Conservation (phyloP, 2,797 vertebrate species). For the Falco peregrinus region DNA sequence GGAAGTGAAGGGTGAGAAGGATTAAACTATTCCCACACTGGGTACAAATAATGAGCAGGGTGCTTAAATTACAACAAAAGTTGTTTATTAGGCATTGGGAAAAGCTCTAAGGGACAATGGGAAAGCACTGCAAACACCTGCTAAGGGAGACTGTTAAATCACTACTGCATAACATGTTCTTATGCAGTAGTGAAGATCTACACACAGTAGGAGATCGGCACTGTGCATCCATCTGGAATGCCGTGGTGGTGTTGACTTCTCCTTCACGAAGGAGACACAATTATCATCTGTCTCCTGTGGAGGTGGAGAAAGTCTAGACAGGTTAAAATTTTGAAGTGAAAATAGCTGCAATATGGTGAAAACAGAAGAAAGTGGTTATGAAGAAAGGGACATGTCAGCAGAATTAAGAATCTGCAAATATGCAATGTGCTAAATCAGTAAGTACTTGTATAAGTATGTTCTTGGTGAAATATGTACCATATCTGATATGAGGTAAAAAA, state of each 20-base stretch:
- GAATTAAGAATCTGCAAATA: not conserved
- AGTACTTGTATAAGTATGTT: not conserved
- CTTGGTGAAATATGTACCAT: not conserved
- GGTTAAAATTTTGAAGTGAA: not conserved
- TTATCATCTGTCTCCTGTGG: not conserved
- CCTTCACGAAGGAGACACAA: not conserved
- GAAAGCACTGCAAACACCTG: not conserved
- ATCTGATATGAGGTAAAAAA: not conserved
- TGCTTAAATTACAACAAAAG: not conserved
- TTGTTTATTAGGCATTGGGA: not conserved
- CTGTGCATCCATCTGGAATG: not conserved
- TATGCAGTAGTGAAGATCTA: not conserved
- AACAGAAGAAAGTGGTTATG: not conserved
- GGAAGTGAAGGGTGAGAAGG: not conserved
- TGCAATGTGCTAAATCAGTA: not conserved
- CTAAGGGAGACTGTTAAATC: not conserved
- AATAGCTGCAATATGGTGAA: not conserved
- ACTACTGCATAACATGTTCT: rapidly evolving
- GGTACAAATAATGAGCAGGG: not conserved
- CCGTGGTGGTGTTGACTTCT: not conserved
- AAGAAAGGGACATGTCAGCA: not conserved
- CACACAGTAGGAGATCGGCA: not conserved
- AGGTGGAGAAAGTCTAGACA: not conserved
- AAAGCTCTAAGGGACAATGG: not conserved
- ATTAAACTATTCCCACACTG: not conserved